Percentiles rank a stretch among this genome's conserved stretches.
Evolutionary conservation across 2,797 vertebrate species (phyloP).

Genomic region (Phalanger gymnotis): DNA sequence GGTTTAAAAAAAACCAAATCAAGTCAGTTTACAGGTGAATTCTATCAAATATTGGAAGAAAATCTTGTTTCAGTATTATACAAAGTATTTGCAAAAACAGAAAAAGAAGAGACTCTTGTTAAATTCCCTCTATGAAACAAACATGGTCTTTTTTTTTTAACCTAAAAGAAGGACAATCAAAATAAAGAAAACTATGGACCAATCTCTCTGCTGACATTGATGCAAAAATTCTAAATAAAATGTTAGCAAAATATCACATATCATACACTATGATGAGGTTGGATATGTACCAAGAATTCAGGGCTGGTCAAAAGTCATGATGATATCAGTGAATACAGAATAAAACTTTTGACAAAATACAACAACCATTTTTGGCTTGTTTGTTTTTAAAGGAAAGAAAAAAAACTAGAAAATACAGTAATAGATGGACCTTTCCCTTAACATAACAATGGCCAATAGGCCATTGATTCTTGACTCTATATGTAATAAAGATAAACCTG

Average conservation of each 20-base stretch:
- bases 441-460: neutral
- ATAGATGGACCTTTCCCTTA: neutral
- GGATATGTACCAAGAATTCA: neutral
- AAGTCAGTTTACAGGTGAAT: neutral
- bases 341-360: neutral
- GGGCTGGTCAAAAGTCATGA: neutral
- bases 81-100: neutral
- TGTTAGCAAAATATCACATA: neutral
- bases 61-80: neutral
- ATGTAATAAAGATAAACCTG: neutral
- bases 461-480: neutral
- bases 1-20: neutral
- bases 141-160: neutral
- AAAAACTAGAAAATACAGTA: neutral
- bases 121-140: neutral
- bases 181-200: neutral
- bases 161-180: neutral
- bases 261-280: neutral
- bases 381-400: neutral
- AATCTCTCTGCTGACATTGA: neutral
- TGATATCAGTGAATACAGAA: neutral
- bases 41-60: neutral
- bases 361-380: neutral
- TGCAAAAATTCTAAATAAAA: neutral
- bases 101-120: neutral